Percentiles rank a stretch among this genome's conserved stretches.
Conservation (phyloP, 2,113 vertebrate genomes). For the Macquaria australasica region DNA sequence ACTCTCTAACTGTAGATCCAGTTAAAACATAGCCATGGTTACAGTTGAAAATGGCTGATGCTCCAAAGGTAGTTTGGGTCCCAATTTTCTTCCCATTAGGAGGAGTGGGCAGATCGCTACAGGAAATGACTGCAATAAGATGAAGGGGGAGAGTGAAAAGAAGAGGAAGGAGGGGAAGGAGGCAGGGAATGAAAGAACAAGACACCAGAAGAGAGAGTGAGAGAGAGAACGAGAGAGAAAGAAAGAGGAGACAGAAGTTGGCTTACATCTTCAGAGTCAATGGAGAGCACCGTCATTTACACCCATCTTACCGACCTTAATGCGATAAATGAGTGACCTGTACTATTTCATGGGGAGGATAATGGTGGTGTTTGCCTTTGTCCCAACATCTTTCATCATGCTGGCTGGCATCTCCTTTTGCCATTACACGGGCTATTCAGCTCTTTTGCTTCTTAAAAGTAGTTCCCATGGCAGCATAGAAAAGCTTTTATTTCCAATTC, state of each 20-base stretch:
- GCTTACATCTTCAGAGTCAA: slow-evolving; percentile 74
- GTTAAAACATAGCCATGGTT: slow-evolving; percentile 92
- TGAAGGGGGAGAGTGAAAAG: slow-evolving; percentile 19
- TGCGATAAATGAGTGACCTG: slow-evolving; percentile 68
- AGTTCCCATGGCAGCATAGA: slow-evolving; percentile 52
- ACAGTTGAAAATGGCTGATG: slow-evolving; percentile 96
- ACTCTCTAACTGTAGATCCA: slow-evolving; percentile 93
- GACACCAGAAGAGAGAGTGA: slow-evolving; percentile 13
- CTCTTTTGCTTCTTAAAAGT: slow-evolving; percentile 49
- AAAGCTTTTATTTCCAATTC: slow-evolving; percentile 34
- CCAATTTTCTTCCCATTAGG: slow-evolving; percentile 98
- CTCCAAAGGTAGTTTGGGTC: slow-evolving; percentile 94
- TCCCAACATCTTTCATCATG: slow-evolving; percentile 65
- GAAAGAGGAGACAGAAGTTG: slow-evolving; percentile 60
- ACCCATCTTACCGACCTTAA: slow-evolving; percentile 63
- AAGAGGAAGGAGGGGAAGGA: slow-evolving; percentile 16
- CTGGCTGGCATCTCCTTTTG: slow-evolving; percentile 42
- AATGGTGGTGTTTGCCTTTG: slow-evolving; percentile 71
- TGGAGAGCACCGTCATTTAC: slow-evolving; percentile 74
- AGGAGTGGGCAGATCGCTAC: slow-evolving; percentile 92
- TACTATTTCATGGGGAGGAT: slow-evolving; percentile 57
- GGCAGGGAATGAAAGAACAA: slow-evolving; percentile 2
- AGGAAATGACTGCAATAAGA: slow-evolving; percentile 92
- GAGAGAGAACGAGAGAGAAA: slow-evolving; percentile 45
- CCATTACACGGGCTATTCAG: slow-evolving; percentile 52